phyloP scores from a whole-genome alignment of 2,797 vertebrate genomes.

The Miichthys miiuy region DNA sequence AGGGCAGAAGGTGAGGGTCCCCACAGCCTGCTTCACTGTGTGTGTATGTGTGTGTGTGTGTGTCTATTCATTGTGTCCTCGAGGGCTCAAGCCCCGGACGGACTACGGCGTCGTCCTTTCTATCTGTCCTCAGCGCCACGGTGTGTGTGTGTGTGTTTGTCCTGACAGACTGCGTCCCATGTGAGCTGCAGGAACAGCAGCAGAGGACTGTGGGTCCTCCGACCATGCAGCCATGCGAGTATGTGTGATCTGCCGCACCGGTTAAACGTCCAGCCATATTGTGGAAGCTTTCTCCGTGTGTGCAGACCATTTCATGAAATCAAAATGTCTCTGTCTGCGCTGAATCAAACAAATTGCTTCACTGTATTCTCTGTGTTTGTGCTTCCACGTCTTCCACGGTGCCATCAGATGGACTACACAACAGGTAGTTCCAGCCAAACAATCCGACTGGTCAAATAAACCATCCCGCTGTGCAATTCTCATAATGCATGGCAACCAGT shows the following conservation, averaged over 20 bases:
- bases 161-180: conserved; percentile 73
- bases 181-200: conserved; percentile 71
- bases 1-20: conserved; percentile 88
- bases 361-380: not conserved
- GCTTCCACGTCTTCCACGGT: not conserved
- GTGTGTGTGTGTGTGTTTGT: conserved; percentile 41
- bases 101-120: conserved; percentile 65
- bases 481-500: conserved; percentile 59
- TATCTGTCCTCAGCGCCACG: conserved; percentile 61
- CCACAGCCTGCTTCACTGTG: conserved; percentile 63
- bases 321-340: conserved; percentile 3
- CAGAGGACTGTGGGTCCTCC: conserved; percentile 70
- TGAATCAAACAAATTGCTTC: not conserved
- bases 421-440: conserved; percentile 64
- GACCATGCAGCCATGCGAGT: conserved; percentile 32
- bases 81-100: conserved; percentile 71
- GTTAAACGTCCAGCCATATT: conserved; percentile 1
- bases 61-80: conserved; percentile 67
- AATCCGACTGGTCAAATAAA: conserved; percentile 58
- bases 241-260: conserved; percentile 46
- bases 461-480: conserved; percentile 54
- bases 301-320: not conserved
- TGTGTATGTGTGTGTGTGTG: conserved; percentile 45
- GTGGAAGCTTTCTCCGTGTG: not conserved
- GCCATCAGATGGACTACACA: conserved; percentile 39